Base-by-base conservation (phyloP, 2,888 invertebrate genomes). In the Pammene fasciana region DNA sequence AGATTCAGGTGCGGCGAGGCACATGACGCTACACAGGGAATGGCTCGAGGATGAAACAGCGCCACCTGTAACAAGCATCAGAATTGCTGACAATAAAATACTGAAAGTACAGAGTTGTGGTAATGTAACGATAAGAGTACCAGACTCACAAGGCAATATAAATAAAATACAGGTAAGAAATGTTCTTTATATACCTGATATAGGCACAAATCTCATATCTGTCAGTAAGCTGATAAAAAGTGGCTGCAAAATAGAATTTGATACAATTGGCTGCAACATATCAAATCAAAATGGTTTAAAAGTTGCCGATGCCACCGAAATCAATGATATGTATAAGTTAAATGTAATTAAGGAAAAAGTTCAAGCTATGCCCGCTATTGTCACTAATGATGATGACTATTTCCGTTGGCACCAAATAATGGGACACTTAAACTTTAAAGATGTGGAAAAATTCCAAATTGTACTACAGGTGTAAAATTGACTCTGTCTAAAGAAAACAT, bases 1-100 rank as follows among this genome's bases (percentile, higher is more conserved):
- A 0, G 77, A 77, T 64, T 75, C 74, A 3, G 75, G 75, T 10
- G 76, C 75, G 0, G 73, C 75, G 7, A 70, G 66, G 56, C 75
- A 77, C 48, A 75, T 78, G 73, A 73, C 75, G 10, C 54, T 57
- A 26, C 65, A 68, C 55, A 38, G 56, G 26, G 66, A 60, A 0
- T 70, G 70, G 71, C 66, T 73, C 10, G 36, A 65, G 57, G 38
- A 52, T 5, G 62, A 52, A 38, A 41, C 18, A n/a, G 5, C n/a
- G 7, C 41, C 62, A 41, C 50, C 52, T 62, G 43, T 52, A 43
- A 18, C 18, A 41, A 62, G 41, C 13, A 62, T 62, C 8, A 62
- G 62, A 52, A 52, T 62, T 52, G 52, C 62, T 8, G 18, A 62
- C 41, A 41, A 62, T 14, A 62, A 52, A 52, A 18, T 6, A 26